Evolutionary conservation across 1,140 invertebrate species (phyloP), one percentile per base, ranked within the genome.

Genomic region (Melanaphis sacchari): DNA sequence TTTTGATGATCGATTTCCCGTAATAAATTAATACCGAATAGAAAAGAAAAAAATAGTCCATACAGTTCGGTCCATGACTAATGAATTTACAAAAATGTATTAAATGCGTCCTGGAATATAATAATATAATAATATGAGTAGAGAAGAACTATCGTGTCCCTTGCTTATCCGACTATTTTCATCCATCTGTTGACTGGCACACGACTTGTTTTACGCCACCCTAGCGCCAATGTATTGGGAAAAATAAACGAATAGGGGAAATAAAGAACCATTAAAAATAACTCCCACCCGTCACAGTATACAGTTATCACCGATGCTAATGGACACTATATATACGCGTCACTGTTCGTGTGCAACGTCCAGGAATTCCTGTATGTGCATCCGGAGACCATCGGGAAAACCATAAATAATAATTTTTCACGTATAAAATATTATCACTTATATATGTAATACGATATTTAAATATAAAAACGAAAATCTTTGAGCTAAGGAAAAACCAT

Each of bases 301-400:
- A 85, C 9, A 26, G 7, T 49, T 88, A 88, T 88, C 87, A 52
- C 43, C 88, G 49, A 22, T 22, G 21, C 88, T 89, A 89, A 89
- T 89, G 88, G 88, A 89, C 26, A n/a, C 11, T 87, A 87, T 82
- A 82, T 90, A 52, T 90, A 90, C 38, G 38, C 7, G 38, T 0
- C 90, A 22, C 38, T 26, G 54, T 92, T 46, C 66, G 22, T 92
- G 91, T 82, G 91, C 43, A 92, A 92, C 76, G 91, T 92, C 91
- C 76, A 49, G 91, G 91, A 92, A 82, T 92, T 92, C 91, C 91
- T 84, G 91, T 82, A 9, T 49, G 41, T n/a, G 36, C 76, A 24
- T 92, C 76, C 91, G 91, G 91, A 92, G 43, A 46, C 40, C 91
- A 40, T 76, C 41, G 66, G 40, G 66, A 46, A 92, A 54, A 24